Evolutionary conservation across 2,888 invertebrate genomes (phyloP), one percentile per base, ranked within the genome.

Genomic region (Aleiodes alternator): DNA sequence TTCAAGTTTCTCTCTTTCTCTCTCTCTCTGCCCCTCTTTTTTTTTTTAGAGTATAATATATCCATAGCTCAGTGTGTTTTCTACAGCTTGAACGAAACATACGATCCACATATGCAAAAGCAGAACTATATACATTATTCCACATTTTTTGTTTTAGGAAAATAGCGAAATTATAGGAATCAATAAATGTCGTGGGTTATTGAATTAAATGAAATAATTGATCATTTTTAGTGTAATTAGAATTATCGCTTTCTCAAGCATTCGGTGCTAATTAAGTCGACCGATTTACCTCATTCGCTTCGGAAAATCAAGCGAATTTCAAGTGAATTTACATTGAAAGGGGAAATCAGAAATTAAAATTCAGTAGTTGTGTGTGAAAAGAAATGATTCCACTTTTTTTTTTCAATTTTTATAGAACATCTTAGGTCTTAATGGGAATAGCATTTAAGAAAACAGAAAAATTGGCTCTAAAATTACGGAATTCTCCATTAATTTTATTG

Each of bases 281-380:
- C 56, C 56, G 56, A 56, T 56, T 56, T 56, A 29, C 16, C 64
- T 64, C 64, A 64, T 48, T 64, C 14, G 9, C 14, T 61, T 38
- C 16, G 48, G 48, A 23, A 43, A 29, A 16, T 43, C 3, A 5
- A 38, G 16, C 14, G 1, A 34, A 38, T 43, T 43, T 43, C 3
- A 5, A 38, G 16, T 38, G 1, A 34, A 38, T 43, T 43, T 43
- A 43, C 43, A 43, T 43, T 43, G 43, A 43, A 43, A 8, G 43
- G 43, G 43, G 43, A 43, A 43, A 43, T 43, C 43, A 43, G 43
- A 7, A 8, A 43, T 43, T 43, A 43, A 8, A 43, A 43, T 43
- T 43, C 43, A 43, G 7, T 8, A 43, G 7, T 8, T 34, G 43
- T 43, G 43, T 38, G 38, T 5, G 38, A 38, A 38, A 38, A 38